Evolutionary conservation across 2,888 invertebrate species (phyloP), one percentile per base, ranked within the genome.

Genomic region (Halictus ligatus): DNA sequence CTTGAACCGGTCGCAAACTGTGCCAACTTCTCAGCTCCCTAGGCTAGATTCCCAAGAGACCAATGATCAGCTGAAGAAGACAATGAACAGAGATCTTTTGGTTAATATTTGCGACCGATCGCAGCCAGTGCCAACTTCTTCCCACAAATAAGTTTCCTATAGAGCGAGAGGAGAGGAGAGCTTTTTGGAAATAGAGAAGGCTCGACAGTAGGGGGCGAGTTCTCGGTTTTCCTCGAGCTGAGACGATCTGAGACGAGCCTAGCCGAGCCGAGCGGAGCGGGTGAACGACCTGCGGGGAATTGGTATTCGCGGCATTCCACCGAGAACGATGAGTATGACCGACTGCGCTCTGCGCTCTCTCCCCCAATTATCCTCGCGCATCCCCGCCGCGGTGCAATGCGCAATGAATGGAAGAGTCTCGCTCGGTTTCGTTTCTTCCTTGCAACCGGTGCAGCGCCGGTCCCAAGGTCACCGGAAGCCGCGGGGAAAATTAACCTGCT

Each of bases 221-320:
- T 74, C 75, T 64, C 71, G 78, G 69, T 84, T 89, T 89, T 89
- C 80, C 89, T 72, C 82, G 78, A 35, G 54, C 18, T 60, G 64
- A 71, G 67, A 29, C 40, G 71, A 73, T 43, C 46, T 10, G 77
- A 48, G n/a, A 46, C 75, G 75, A 67, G 67, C 67, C 76, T 64
- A 80, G 78, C 67, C 71, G 72, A 43, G 64, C n/a, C 25, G 79
- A 78, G 81, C 43, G 74, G 77, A 72, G 75, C 76, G 86, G 89
- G 89, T 90, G 90, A 91, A 92, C 89, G 92, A 92, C 92, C 92
- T 86, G 77, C 64, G 84, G 85, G 85, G 90, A 91, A 92, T 91
- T 90, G 92, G 89, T 87, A 92, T 92, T 88, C 88, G 89, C 91
- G 89, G 90, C 91, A 92, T 92, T 92, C 91, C 90, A 78, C 46